Conservation (phyloP, 2,888 invertebrate species). For the Andrena fulva region DNA sequence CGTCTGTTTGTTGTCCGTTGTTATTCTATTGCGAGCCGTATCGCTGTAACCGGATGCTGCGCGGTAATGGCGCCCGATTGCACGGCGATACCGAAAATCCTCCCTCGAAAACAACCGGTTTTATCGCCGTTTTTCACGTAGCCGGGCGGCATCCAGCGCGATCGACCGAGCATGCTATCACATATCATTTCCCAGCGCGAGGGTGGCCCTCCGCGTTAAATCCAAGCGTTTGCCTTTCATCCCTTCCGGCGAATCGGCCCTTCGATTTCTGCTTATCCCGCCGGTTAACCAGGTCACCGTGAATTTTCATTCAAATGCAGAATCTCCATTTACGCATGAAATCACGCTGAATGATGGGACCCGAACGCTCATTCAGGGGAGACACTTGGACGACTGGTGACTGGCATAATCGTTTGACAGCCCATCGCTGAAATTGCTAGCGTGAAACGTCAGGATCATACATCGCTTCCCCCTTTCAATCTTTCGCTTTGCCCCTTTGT, state of each 20-base stretch:
- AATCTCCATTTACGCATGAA: not conserved
- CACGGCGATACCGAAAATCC: conserved; percentile 9
- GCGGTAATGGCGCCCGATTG: conserved; percentile 36
- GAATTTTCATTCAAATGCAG: conserved; percentile 2
- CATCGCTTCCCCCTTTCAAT: too few relatives aligned
- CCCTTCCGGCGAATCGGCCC: too few relatives aligned
- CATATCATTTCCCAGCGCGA: conserved; percentile 64
- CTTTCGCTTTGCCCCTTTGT: too few relatives aligned
- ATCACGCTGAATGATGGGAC: not conserved
- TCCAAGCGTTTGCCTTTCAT: conserved; percentile 22
- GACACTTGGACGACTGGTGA: too few relatives aligned
- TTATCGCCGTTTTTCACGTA: conserved; percentile 53
- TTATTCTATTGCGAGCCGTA: conserved; percentile 69
- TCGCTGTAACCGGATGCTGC: conserved; percentile 60
- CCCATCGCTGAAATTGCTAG: too few relatives aligned
- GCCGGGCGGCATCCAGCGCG: conserved; percentile 32
- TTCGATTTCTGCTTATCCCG: not conserved
- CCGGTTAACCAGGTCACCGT: conserved; percentile 11
- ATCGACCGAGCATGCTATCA: conserved; percentile 45
- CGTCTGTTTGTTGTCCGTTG: conserved; percentile 63
- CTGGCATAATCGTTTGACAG: too few relatives aligned
- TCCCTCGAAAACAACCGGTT: conserved; percentile 19
- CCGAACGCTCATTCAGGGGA: not conserved
- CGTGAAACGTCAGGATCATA: too few relatives aligned
- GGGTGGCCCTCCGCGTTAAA: conserved; percentile 15